phyloP scores from a whole-genome alignment of 2,888 invertebrate genomes.

The Erannis defoliaria region DNA sequence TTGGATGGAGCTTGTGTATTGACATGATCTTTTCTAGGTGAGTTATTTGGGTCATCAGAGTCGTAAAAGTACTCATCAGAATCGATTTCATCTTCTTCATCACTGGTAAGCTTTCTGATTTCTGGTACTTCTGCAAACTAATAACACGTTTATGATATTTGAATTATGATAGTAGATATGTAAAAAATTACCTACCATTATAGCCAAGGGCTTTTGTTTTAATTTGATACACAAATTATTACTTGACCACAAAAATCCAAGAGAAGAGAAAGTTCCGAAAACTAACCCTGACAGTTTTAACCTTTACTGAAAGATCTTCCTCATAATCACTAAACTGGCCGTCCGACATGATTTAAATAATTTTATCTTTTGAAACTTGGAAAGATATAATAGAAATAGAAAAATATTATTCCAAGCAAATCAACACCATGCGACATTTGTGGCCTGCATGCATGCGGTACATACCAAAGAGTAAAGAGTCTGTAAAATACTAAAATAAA shows the following conservation, averaged over 20 bases:
- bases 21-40: conserved; percentile 58
- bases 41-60: conserved; percentile 68
- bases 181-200: too few species aligned
- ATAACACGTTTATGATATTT: too few species aligned
- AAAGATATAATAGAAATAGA: background rate
- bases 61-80: conserved; percentile 79
- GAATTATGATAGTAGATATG: too few species aligned
- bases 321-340: conserved; percentile 80
- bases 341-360: conserved; percentile 54
- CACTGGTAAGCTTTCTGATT: conserved; percentile 61
- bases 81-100: conserved; percentile 67
- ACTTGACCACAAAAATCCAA: background rate
- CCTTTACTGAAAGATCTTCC: conserved; percentile 69
- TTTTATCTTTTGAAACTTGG: background rate
- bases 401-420: background rate
- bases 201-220: too few species aligned
- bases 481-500: too few species aligned
- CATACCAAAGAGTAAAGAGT: too few species aligned
- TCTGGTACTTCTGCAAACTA: conserved; percentile 75
- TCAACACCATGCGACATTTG: background rate
- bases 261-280: background rate
- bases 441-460: background rate
- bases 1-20: conserved; percentile 86
- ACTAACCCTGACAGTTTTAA: conserved; percentile 78
- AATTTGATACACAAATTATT: too few species aligned